These are phyloP conservation scores for Hypena proboscidalis DNA, from an alignment of 2,888 invertebrate genomes.

Conservation along the genomic window DNA sequence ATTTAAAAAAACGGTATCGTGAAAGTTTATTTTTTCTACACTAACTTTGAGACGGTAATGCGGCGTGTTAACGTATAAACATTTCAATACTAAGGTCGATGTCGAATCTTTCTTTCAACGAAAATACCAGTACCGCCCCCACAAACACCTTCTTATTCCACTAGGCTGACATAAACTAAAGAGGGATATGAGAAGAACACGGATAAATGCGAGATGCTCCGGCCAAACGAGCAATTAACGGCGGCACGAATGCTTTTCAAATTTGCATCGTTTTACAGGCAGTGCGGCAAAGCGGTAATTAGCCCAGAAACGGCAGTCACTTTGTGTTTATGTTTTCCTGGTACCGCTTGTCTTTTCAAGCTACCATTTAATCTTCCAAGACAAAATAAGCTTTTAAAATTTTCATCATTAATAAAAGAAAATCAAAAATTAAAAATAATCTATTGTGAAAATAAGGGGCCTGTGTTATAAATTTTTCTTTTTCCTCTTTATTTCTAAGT, in stretches of 20 bases:
- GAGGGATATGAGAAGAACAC: slow-evolving; percentile 50
- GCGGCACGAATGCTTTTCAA: slow-evolving; percentile 62
- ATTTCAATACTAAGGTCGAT: slow-evolving; percentile 26
- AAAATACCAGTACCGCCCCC: slow-evolving; percentile 49
- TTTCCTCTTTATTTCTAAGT: slow-evolving; percentile 32
- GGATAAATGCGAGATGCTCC: slow-evolving; percentile 52
- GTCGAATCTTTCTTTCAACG: slow-evolving; percentile 9
- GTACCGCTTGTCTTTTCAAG: slow-evolving; percentile 45
- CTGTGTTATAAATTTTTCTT: slow-evolving; percentile 20
- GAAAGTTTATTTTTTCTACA: slow-evolving; percentile 5
- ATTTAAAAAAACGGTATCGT: too few relatives aligned
- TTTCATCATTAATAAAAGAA: too few relatives aligned
- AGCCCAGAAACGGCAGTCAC: slow-evolving; percentile 59
- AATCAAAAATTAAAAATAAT: neutral
- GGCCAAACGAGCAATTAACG: slow-evolving; percentile 64
- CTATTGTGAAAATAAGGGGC: slow-evolving; percentile 1
- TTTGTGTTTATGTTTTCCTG: slow-evolving; percentile 66
- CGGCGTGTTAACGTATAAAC: slow-evolving; percentile 22
- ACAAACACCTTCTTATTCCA: slow-evolving; percentile 55
- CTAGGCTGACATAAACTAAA: slow-evolving; percentile 61
- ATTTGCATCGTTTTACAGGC: slow-evolving; percentile 63
- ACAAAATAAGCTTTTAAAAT: too few relatives aligned
- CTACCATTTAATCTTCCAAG: slow-evolving; percentile 2
- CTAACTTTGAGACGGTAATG: neutral
- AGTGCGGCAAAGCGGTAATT: slow-evolving; percentile 61